A percentile compares a stretch with the other conserved stretches of the same genome.
Conservation (phyloP, 2,888 invertebrate genomes). For the Zygogramma bicolorata region DNA sequence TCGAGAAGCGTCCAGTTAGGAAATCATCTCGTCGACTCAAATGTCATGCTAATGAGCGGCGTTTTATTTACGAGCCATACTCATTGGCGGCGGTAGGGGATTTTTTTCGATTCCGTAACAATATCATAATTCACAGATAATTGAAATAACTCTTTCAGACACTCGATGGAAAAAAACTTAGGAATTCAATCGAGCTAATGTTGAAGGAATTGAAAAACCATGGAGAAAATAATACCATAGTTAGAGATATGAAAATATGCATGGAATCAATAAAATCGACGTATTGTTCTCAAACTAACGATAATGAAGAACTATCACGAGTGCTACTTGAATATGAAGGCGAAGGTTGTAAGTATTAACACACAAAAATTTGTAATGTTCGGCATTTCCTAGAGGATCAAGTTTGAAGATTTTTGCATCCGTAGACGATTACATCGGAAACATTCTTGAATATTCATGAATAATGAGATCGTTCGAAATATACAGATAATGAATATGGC, state of each 20-base stretch:
- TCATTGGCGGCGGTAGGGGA: too few relatives aligned
- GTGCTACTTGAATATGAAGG: slow-evolving; percentile 9
- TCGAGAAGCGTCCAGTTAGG: too few relatives aligned
- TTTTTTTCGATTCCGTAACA: too few relatives aligned
- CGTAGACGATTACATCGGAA: too few relatives aligned
- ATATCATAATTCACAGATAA: background rate
- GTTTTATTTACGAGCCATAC: too few relatives aligned
- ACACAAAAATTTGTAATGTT: background rate
- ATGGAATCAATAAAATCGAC: slow-evolving; percentile 12
- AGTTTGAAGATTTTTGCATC: too few relatives aligned
- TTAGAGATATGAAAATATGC: slow-evolving; percentile 32
- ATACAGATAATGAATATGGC: background rate
- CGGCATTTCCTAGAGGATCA: too few relatives aligned
- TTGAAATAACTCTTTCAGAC: slow-evolving; percentile 28
- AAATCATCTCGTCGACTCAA: too few relatives aligned
- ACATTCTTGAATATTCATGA: too few relatives aligned
- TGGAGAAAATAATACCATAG: slow-evolving; percentile 16
- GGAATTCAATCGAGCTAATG: slow-evolving; percentile 34
- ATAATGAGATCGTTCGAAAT: too few relatives aligned
- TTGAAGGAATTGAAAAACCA: slow-evolving; percentile 38
- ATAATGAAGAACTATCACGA: background rate
- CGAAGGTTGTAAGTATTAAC: slow-evolving; percentile 1
- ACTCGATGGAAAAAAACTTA: slow-evolving; percentile 36
- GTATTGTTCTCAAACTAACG: slow-evolving; percentile 12
- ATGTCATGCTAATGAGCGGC: too few relatives aligned